Base-by-base conservation (phyloP, 1,140 invertebrate genomes). In the Maconellicoccus hirsutus region DNA sequence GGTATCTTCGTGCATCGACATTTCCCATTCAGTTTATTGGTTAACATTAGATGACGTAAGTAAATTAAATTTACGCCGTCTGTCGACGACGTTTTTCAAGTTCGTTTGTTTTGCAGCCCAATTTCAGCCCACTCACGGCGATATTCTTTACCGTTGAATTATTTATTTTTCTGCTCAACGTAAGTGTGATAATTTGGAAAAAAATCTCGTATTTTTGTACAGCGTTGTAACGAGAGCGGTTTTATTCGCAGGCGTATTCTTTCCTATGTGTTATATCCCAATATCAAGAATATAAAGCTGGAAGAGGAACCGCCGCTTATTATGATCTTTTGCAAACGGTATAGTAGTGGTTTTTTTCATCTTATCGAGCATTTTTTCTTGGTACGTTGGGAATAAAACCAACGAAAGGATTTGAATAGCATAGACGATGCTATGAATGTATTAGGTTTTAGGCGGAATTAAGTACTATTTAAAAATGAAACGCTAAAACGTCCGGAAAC, bases 181-280 rank as follows among this genome's bases (percentile, higher is more conserved):
- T 66, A 25, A 23, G 61, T 66, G 25, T 26, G 21, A 19, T 19
- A 22, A 22, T 59, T 23, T 66, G 22, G 22, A 23, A 52, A n/a
- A 8, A 66, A 66, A 25, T 66, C 22, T 16, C 25, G n/a, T 52
- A 6, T 52, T 52, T 52, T 52, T 33, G 29, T 33, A 33, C 29
- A 33, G 6, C 4, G 4, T 22, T 25, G 25, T 25, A 66, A 66
- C 25, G 10, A 8, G 61, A 10, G 29, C 42, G 23, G 21, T 73
- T 12, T 72, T 59, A 71, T 77, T 83, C 83, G 72, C 83, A 92
- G 90, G 79, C 88, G 59, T 91, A 92, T 79, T 84, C 86, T 52
- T 79, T 91, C 76, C 81, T 91, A 12, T 91, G 89, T 82, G 89
- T 92, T 66, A 84, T 90, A 74, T 91, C 89, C 3, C 89, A 91